Percentiles rank a stretch among this genome's conserved stretches.
Evolutionary conservation across 2,888 invertebrate species (phyloP).

Genomic region (Lasioglossum calceatum): DNA sequence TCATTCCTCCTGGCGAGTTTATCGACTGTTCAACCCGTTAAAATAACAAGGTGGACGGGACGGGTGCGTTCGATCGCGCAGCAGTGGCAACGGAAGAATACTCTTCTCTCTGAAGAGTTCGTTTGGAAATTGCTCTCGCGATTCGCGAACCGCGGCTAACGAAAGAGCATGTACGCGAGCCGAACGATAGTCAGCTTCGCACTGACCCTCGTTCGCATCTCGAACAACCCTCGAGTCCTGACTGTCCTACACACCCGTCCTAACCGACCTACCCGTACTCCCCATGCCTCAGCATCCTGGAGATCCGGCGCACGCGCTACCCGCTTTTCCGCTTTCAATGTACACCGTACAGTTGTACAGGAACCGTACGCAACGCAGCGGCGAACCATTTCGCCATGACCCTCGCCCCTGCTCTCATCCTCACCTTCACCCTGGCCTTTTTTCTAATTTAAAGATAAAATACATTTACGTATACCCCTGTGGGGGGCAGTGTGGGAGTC

Average conservation of each 20-base stretch:
- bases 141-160: neutral
- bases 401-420: constrained; percentile 1
- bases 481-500: no score
- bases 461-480: no score
- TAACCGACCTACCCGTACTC: constrained; percentile 25
- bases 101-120: no score
- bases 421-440: neutral
- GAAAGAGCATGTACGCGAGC: constrained; percentile 17
- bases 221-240: constrained; percentile 68
- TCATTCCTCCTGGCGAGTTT: neutral
- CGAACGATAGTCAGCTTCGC: constrained; percentile 60
- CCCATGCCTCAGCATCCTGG: constrained; percentile 41
- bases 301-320: constrained; percentile 49
- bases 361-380: constrained; percentile 26
- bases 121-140: neutral
- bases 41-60: neutral
- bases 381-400: neutral
- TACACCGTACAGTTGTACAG: neutral
- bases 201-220: constrained; percentile 76
- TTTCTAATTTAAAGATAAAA: no score
- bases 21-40: neutral
- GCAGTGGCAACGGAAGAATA: neutral
- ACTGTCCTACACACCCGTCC: constrained; percentile 38
- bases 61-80: neutral
- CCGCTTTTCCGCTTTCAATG: neutral